Percentiles rank a stretch among this genome's conserved stretches.
phyloP scores from a whole-genome alignment of 2,113 vertebrate species.

The Phrynosoma blainvillii region DNA sequence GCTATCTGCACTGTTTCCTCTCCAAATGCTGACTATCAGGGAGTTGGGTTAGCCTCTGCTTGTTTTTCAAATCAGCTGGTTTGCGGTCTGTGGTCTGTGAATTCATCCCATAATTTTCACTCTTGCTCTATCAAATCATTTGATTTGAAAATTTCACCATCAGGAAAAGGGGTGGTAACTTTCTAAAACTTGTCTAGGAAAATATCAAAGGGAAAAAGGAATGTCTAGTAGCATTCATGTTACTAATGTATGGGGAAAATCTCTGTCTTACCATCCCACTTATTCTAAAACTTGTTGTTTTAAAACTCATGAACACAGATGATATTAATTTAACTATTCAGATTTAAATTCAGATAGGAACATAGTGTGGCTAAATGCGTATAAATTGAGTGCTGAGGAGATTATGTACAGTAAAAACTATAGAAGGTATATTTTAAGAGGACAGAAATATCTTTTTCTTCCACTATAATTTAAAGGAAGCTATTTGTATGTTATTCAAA shows the following conservation, averaged over 20 bases:
- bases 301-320: background rate
- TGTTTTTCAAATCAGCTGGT: no score
- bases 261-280: background rate
- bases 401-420: conserved; percentile 66
- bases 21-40: no score
- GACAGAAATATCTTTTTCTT: conserved; percentile 52
- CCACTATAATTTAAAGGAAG: conserved; percentile 57
- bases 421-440: conserved; percentile 62
- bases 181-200: background rate
- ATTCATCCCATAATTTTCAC: background rate
- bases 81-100: no score
- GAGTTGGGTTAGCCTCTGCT: no score
- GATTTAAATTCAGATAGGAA: conserved; percentile 66
- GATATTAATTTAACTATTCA: background rate
- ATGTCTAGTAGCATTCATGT: background rate
- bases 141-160: background rate
- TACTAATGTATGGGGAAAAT: background rate
- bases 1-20: no score
- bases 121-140: background rate
- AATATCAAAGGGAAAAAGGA: background rate
- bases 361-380: conserved; percentile 52
- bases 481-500: conserved; percentile 21
- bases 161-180: background rate
- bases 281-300: background rate
- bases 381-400: conserved; percentile 56